Base-by-base conservation (phyloP, 37 sponge, comb jelly and placozoan species). In the Spongilla lacustris region DNA sequence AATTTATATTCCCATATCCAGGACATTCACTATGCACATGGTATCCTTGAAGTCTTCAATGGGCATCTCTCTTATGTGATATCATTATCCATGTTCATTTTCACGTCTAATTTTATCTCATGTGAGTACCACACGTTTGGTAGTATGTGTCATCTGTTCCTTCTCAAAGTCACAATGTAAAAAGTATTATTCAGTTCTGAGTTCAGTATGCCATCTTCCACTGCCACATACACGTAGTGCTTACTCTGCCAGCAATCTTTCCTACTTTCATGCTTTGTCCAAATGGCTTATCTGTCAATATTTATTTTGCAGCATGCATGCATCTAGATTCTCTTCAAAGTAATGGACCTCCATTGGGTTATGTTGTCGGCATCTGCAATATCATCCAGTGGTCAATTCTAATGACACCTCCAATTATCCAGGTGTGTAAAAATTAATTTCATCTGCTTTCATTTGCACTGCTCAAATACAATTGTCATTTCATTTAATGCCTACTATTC, bases 41-140 rank as follows among this genome's bases (percentile, higher is more conserved):
- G 85, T 27, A 90, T 73, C 36, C 36, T 93, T 50, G 32, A 71
- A 27, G 82, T 82, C 11, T 35, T 93, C 26, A 93, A 93, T 70
- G 88, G 82, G 2, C 80, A 84, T 5, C 78, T 90, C 37, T 58
- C 94, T 13, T 38, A 68, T 49, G 23, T 84, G 3, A 83, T 84
- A 41, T 72, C 91, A 28, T n/a, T 90, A 0, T 50, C 81, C 28
- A 24, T 93, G 21, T 82, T 93, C 76, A 76, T 89, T 30, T 93
- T 90, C 37, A 23, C 87, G 33, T 67, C 66, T 1, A 37, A 58
- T 33, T 50, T 66, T 24, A 80, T 93, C 24, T 32, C 74, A 33
- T 89, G 93, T 93, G 33, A 89, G 87, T n/a, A n/a, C 2, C 12
- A 79, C 76, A 76, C 21, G 4, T 46, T 46, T 58, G 58, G 4